Evolutionary conservation across 2,113 vertebrate species (phyloP).

Genomic region (Gambusia holbrooki): DNA sequence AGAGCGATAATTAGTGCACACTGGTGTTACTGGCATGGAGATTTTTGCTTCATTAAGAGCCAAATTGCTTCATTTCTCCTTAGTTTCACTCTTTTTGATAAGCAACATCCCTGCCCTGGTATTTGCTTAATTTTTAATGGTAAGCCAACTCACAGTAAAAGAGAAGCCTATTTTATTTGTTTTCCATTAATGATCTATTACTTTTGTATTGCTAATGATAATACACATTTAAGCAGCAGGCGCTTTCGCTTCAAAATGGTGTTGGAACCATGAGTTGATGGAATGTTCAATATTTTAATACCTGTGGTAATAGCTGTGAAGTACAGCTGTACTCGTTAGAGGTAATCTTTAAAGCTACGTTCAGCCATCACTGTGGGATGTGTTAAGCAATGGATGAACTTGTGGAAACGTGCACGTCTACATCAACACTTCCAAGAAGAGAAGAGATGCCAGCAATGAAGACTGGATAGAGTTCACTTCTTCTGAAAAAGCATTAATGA

Average conservation of each 20-base stretch:
- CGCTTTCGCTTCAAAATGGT: background rate
- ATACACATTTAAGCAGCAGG: background rate
- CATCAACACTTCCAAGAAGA: background rate
- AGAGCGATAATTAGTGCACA: conserved; percentile 4
- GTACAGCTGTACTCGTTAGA: background rate
- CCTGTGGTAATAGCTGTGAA: background rate
- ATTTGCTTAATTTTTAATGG: background rate
- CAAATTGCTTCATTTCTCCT: background rate
- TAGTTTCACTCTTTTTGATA: background rate
- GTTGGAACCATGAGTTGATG: background rate
- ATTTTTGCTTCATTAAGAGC: background rate
- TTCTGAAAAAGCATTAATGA: background rate
- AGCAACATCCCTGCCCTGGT: background rate
- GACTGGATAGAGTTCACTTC: background rate
- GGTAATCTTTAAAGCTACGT: background rate
- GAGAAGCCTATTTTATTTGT: background rate
- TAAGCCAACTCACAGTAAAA: background rate
- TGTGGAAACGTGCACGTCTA: conserved; percentile 9
- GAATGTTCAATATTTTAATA: background rate
- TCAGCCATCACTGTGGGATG: background rate
- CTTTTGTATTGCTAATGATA: background rate
- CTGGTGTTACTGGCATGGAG: background rate
- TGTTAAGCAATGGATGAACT: background rate
- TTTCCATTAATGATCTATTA: background rate
- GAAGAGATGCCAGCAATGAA: background rate